Conservation (phyloP, 2,797 vertebrate species). For the Acanthopagrus latus region DNA sequence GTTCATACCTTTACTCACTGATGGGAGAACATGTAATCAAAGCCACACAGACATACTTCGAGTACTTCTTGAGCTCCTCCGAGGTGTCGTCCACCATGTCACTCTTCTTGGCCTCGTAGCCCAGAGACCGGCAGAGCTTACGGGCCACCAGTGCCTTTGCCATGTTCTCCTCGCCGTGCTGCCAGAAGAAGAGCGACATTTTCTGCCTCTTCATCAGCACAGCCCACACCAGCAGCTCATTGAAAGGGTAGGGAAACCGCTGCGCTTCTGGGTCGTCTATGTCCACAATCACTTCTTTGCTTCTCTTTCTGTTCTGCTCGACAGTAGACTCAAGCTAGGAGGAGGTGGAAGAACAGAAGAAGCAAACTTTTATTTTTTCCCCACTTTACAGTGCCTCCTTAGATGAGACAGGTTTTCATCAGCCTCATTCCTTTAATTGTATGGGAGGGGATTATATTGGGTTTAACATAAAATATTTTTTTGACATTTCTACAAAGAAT, state of each 20-base stretch:
- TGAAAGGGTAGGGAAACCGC: conserved; percentile 97
- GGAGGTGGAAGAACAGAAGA: background rate
- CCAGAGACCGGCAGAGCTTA: conserved; percentile 97
- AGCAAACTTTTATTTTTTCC: background rate
- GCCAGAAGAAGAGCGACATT: conserved; percentile 99
- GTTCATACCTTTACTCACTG: background rate
- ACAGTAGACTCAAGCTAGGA: conserved; percentile 88
- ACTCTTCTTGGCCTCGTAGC: conserved; percentile 98
- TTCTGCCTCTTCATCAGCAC: conserved; percentile 99
- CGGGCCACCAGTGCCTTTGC: conserved; percentile 98
- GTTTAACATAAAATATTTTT: conserved; percentile 80
- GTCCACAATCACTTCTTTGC: conserved; percentile 98
- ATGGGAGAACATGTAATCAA: background rate
- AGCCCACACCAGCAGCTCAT: conserved; percentile 97
- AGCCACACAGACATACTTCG: conserved; percentile 85
- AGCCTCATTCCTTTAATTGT: background rate
- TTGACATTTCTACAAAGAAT: background rate
- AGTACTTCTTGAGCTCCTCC: conserved; percentile 96
- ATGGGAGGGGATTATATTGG: conserved; percentile 87
- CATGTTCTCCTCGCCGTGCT: conserved; percentile 99
- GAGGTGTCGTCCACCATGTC: conserved; percentile 98
- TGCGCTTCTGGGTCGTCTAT: conserved; percentile 97
- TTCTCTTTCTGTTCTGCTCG: conserved; percentile 95
- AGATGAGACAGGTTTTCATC: background rate
- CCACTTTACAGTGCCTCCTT: background rate